Evolutionary conservation across 2,797 vertebrate species (phyloP).

Genomic region (Centropyge bicolor): DNA sequence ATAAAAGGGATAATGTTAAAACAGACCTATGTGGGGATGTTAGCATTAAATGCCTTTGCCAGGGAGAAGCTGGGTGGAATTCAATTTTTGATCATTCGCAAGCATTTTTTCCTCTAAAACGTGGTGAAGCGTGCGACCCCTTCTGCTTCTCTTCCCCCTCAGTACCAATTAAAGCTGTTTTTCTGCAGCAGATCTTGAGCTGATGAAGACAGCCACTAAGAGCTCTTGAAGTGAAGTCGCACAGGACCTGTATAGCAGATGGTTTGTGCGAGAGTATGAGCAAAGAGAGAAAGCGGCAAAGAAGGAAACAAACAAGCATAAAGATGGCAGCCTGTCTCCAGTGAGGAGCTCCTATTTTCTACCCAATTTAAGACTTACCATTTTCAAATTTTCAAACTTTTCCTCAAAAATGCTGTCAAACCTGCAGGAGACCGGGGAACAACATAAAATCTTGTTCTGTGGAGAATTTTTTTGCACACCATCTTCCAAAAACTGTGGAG

Average conservation of each 20-base stretch:
- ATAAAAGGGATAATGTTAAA: slow-evolving; percentile 14
- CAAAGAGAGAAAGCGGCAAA: slow-evolving; percentile 63
- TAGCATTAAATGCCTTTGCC: slow-evolving; percentile 28
- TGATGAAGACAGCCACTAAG: slow-evolving; percentile 80
- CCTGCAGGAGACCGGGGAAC: slow-evolving; percentile 47
- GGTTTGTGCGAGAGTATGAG: slow-evolving; percentile 73
- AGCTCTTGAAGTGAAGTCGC: slow-evolving; percentile 82
- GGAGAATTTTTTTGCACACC: slow-evolving; percentile 44
- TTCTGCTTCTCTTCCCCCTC: slow-evolving; percentile 67
- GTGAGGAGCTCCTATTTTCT: slow-evolving; percentile 65
- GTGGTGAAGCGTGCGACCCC: slow-evolving; percentile 53
- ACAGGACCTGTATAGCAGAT: slow-evolving; percentile 81
- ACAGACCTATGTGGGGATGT: slow-evolving; percentile 4
- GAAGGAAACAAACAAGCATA: slow-evolving; percentile 77
- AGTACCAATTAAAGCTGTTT: slow-evolving; percentile 86
- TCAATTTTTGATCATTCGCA: slow-evolving; percentile 55
- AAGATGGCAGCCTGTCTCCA: slow-evolving; percentile 74
- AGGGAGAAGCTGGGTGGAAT: slow-evolving; percentile 29
- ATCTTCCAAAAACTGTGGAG: slow-evolving; percentile 48
- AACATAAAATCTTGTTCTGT: slow-evolving; percentile 47
- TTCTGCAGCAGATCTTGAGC: slow-evolving; percentile 76
- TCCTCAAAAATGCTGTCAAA: slow-evolving; percentile 69
- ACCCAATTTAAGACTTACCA: slow-evolving; percentile 69
- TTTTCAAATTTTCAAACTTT: slow-evolving; percentile 69
- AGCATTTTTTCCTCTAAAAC: slow-evolving; percentile 50